phyloP scores from a whole-genome alignment of 2,113 vertebrate species.

The Propithecus coquereli region DNA sequence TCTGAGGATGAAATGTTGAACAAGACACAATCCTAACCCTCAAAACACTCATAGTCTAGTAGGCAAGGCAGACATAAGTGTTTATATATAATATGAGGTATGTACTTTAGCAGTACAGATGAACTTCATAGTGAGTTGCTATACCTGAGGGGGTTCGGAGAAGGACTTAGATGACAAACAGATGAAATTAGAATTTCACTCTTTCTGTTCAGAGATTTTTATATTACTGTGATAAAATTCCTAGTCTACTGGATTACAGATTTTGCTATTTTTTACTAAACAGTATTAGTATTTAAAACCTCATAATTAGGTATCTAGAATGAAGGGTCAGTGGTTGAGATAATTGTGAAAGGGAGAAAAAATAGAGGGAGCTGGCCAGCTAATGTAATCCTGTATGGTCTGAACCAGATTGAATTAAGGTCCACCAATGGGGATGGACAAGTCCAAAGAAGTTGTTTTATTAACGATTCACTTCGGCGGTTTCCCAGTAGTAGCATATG shows the following conservation, averaged over 20 bases:
- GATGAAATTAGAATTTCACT: constrained; percentile 37
- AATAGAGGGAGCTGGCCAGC: neutral
- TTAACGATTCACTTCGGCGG: neutral
- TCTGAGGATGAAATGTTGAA: constrained; percentile 12
- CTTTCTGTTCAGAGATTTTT: constrained; percentile 25
- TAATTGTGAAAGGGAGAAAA: constrained; percentile 22
- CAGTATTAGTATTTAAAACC: constrained; percentile 27
- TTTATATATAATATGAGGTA: neutral
- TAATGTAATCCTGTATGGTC: constrained; percentile 29
- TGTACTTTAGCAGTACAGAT: neutral
- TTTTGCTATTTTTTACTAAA: constrained; percentile 32
- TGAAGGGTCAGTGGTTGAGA: constrained; percentile 25
- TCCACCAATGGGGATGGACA: neutral
- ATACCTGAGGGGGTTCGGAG: neutral
- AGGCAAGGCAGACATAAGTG: neutral
- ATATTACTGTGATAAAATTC: neutral
- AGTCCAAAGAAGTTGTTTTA: constrained; percentile 16
- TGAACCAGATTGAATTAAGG: constrained; percentile 30
- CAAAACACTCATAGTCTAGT: constrained; percentile 2
- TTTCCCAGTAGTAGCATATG: neutral
- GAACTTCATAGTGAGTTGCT: neutral
- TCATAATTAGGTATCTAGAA: constrained; percentile 17
- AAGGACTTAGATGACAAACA: neutral
- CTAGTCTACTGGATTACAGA: neutral
- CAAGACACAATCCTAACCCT: neutral